Evolutionary conservation across 92 coral and sea anemone genomes (phyloP).

Genomic region (Epizoanthus scotinus): DNA sequence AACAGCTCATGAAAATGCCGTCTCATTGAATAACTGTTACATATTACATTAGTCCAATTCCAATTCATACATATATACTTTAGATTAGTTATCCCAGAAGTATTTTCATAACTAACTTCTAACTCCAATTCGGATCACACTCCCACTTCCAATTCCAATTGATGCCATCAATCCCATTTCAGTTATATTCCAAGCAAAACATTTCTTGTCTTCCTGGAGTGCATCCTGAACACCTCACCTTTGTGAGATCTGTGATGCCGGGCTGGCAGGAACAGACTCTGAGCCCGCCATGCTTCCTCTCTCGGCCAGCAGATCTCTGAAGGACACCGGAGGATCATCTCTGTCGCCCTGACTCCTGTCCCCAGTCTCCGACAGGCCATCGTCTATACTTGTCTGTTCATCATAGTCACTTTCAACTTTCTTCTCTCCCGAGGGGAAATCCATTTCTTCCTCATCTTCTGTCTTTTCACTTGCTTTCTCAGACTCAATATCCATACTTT

Average conservation of each 20-base stretch:
- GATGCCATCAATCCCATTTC: too few species aligned
- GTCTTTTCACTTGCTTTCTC: slow-evolving; percentile 80
- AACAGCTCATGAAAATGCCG: too few species aligned
- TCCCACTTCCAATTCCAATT: too few species aligned
- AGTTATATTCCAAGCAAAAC: too few species aligned
- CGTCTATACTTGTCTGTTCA: slow-evolving; percentile 80
- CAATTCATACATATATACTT: too few species aligned
- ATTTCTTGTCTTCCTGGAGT: too few species aligned
- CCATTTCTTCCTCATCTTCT: slow-evolving; percentile 81
- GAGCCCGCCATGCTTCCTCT: slow-evolving; percentile 86
- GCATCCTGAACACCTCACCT: slow-evolving; percentile 54
- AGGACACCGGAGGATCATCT: slow-evolving; percentile 56
- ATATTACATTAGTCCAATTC: too few species aligned
- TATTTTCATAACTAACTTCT: too few species aligned
- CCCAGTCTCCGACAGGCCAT: slow-evolving; percentile 77
- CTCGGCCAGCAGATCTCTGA: slow-evolving; percentile 71
- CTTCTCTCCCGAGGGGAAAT: slow-evolving; percentile 74
- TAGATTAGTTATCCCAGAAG: too few species aligned
- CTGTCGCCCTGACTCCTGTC: slow-evolving; percentile 67
- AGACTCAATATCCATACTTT: slow-evolving; percentile 72
- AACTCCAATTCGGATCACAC: too few species aligned
- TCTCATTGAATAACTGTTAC: too few species aligned
- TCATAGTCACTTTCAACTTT: slow-evolving; percentile 80
- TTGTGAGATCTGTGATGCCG: slow-evolving; percentile 93
- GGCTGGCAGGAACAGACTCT: slow-evolving; percentile 97